Percentiles rank a stretch among this genome's conserved stretches.
phyloP scores from a whole-genome alignment of 2,113 vertebrate species.

The Trogon melanurus region DNA sequence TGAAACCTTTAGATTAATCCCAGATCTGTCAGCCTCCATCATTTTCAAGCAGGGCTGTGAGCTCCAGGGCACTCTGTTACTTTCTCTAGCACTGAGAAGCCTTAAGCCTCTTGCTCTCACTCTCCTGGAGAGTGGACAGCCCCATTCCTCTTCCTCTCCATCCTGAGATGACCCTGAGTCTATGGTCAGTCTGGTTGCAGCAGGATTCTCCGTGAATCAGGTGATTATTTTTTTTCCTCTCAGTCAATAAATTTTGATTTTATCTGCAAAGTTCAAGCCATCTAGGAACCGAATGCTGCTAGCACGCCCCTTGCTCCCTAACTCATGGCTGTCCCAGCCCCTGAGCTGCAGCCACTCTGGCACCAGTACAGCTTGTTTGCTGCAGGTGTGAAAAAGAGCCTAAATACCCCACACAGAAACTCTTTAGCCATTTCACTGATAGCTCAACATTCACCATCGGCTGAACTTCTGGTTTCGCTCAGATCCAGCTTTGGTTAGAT shows the following conservation, averaged over 20 bases:
- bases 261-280: background rate
- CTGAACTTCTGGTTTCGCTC: background rate
- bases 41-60: slow-evolving; percentile 44
- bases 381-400: background rate
- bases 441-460: background rate
- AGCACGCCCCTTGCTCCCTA: background rate
- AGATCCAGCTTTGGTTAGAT: background rate
- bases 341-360: background rate
- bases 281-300: background rate
- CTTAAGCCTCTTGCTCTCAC: slow-evolving; percentile 28
- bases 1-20: slow-evolving; percentile 73
- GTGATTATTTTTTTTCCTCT: background rate
- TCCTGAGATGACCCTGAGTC: slow-evolving; percentile 42
- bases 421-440: background rate
- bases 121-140: slow-evolving; percentile 30
- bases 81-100: slow-evolving; percentile 12
- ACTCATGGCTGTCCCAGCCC: background rate
- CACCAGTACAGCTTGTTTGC: background rate
- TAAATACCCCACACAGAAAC: background rate
- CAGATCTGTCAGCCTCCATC: slow-evolving; percentile 72
- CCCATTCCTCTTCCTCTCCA: background rate
- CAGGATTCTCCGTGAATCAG: background rate
- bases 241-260: background rate
- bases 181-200: background rate
- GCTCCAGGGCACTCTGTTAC: slow-evolving; percentile 16